These are phyloP conservation scores for Lasiommata megera DNA, from an alignment of 2,888 invertebrate species.

Conservation along the genomic window DNA sequence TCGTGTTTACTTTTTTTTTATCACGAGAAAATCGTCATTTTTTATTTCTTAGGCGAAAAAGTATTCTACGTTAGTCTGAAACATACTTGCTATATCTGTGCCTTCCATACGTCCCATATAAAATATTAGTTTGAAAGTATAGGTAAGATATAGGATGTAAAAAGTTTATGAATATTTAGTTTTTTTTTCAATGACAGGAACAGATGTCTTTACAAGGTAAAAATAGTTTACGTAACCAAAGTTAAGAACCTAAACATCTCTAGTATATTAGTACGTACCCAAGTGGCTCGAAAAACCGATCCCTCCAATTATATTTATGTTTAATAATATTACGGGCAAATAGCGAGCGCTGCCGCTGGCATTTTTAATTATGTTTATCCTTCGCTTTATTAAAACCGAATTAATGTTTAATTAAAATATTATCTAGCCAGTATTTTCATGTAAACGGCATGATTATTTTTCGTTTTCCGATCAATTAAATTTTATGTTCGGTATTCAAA, in stretches of 20 bases:
- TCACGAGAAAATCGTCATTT: no score
- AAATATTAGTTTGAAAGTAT: no score
- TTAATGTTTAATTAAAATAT: constrained; percentile 50
- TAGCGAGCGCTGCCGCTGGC: constrained; percentile 37
- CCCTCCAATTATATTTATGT: constrained; percentile 30
- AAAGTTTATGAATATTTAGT: no score
- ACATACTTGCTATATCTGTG: no score
- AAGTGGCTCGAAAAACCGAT: neutral
- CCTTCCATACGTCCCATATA: no score
- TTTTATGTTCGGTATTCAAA: constrained; percentile 1
- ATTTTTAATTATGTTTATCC: constrained; percentile 57
- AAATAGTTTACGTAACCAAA: neutral
- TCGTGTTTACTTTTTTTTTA: no score
- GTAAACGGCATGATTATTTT: constrained; percentile 18
- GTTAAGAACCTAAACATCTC: neutral
- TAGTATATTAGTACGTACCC: neutral
- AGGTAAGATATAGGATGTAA: no score
- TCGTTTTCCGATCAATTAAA: constrained; percentile 25
- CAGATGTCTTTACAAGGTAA: neutral
- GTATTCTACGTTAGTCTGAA: no score
- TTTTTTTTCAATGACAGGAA: no score
- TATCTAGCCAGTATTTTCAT: constrained; percentile 29
- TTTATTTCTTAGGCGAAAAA: no score
- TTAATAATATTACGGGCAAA: constrained; percentile 32
- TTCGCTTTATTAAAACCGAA: constrained; percentile 44